phyloP scores from a whole-genome alignment of 1,140 invertebrate species.

The Cotesia glomerata region DNA sequence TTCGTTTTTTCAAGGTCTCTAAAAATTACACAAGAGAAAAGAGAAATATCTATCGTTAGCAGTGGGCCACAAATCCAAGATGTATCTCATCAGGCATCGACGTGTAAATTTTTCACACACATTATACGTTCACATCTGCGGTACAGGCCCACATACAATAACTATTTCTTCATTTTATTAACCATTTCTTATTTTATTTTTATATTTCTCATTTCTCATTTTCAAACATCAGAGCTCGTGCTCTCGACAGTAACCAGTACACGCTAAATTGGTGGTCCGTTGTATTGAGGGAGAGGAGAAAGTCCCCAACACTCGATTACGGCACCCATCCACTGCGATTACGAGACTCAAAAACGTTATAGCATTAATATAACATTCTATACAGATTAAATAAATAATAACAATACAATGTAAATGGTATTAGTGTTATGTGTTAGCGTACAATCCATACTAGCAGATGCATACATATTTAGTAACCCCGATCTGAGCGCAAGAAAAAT shows the following conservation, averaged over 20 bases:
- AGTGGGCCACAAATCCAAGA: too few species aligned
- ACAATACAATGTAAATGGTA: conserved; percentile 18
- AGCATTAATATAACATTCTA: too few species aligned
- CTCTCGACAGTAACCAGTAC: not conserved
- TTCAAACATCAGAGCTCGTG: too few species aligned
- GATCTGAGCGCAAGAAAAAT: not conserved
- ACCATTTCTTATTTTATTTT: too few species aligned
- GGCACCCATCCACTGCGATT: conserved; percentile 46
- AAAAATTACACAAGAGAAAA: not conserved
- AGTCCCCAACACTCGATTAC: conserved; percentile 29
- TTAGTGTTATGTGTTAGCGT: not conserved
- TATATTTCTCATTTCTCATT: not conserved
- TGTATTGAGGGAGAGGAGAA: conserved; percentile 28
- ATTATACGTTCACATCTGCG: too few species aligned
- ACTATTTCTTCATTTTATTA: too few species aligned
- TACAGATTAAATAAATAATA: conserved; percentile 35
- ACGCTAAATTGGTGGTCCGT: not conserved
- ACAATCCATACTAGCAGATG: not conserved
- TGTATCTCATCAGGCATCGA: too few species aligned
- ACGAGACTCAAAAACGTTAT: conserved; percentile 29
- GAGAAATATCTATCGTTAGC: not conserved
- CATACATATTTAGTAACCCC: conserved; percentile 17
- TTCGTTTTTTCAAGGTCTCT: not conserved
- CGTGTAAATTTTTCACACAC: too few species aligned
- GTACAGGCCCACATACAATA: too few species aligned